Base-by-base conservation (phyloP, 2,888 invertebrate genomes). In the Galerucella calmariensis region DNA sequence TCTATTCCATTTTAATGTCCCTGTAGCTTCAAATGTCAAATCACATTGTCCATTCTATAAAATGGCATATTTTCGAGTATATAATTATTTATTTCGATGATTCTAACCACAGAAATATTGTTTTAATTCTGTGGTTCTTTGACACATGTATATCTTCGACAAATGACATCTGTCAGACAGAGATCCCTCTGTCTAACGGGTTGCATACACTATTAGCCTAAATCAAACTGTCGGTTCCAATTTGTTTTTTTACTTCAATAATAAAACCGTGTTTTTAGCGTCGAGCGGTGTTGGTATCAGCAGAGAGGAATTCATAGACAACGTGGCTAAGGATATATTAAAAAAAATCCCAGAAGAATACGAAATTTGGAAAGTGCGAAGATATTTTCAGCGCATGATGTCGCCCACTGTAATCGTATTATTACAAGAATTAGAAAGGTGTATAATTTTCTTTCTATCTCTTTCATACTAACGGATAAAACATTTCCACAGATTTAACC, bases 371-470 rank as follows among this genome's bases (percentile, higher is more conserved):
- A 80, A 80, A 67, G 92, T 96, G 46, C 91, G 94, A 79, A 94
- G 94, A 85, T 92, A 92, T 84, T 94, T 94, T 84, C 95, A 95
- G 82, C 89, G 94, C 88, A 92, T 91, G 79, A 92, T 97, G 81
- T 92, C 94, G 5, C 97, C 97, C 1, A 94, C 95, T 0, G 92
- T 94, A 0, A 94, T 97, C 16, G 97, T 97, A 1, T 88, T 97
- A 67, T 89, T 97, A 69, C 97, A 97, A 89, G 95, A 97, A 86
- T 87, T 97, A 56, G 96, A 97, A 83, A 90, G 96, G 76, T 72
- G 20, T 48, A 48, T 12, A 48, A 12, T 48, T 11, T 12, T 48
- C 48, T 4, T 11, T 48, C 5, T 0, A 0, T 48, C 0, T 48
- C 12, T 48, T 3, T 4, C 4, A 6, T 12, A 12, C n/a, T 58